A percentile compares a stretch with the other conserved stretches of the same genome.
These are phyloP conservation scores for Amniataba percoides DNA, from an alignment of 2,797 vertebrate genomes.

Conservation along the genomic window DNA sequence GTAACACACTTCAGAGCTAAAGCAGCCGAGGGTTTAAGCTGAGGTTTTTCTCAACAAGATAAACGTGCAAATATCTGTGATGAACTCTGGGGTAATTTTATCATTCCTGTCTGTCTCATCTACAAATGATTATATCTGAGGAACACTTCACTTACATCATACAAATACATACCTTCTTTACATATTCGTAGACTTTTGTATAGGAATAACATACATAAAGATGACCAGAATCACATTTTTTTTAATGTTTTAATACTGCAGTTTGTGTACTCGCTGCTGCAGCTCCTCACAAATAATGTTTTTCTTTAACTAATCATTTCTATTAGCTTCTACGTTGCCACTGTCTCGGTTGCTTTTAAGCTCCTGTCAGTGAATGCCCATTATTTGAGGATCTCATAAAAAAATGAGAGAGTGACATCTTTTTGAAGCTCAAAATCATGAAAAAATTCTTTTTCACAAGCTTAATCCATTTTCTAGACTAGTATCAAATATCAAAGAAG, in stretches of 20 bases:
- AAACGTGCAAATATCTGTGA: slow-evolving; percentile 23
- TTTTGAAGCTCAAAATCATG: neutral
- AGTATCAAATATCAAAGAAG: too few relatives aligned
- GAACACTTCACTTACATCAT: slow-evolving; percentile 18
- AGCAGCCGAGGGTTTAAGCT: slow-evolving; percentile 29
- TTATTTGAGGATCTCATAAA: neutral
- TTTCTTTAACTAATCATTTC: neutral
- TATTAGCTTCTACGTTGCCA: neutral
- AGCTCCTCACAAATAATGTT: neutral
- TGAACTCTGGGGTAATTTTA: slow-evolving; percentile 42
- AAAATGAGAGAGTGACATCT: neutral
- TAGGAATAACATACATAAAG: neutral
- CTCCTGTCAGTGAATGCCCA: neutral
- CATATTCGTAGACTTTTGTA: slow-evolving; percentile 7
- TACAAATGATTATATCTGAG: slow-evolving; percentile 56
- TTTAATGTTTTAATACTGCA: neutral
- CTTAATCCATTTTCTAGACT: too few relatives aligned
- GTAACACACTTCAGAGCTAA: slow-evolving; percentile 33
- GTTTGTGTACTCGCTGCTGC: neutral
- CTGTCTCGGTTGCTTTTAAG: neutral
- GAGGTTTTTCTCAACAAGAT: slow-evolving; percentile 34
- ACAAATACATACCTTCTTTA: slow-evolving; percentile 8
- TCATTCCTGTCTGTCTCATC: slow-evolving; percentile 39
- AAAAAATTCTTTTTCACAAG: too few relatives aligned
- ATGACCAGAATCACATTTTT: neutral